Base-by-base conservation (phyloP, 92 coral and sea anemone genomes). In the Siderastrea radians region DNA sequence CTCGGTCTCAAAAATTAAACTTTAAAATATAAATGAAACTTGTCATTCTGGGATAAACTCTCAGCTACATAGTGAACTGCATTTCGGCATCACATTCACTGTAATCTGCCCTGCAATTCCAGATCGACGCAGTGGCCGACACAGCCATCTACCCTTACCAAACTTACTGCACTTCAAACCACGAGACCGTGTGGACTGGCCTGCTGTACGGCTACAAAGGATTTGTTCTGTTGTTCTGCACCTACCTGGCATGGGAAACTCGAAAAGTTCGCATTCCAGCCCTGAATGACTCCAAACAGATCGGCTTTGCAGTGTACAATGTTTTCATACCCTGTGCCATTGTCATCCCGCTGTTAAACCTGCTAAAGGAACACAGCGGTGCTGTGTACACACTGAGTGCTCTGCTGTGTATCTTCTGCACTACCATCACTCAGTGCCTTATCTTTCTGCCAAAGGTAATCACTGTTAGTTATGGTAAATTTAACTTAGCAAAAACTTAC, bases 391-490 rank as follows among this genome's bases (percentile, higher is more conserved):
- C 85, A 3, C 91, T 94, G 83, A 87, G 80, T 51, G 73, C 89
- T 9, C 44, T 94, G 59, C 91, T 94, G 45, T 92, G 95, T 78
- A 70, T 94, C 72, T 88, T 94, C 85, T 94, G 98, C 77, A 94
- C 98, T 68, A 92, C 94, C 3, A 83, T 87, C 47, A 92, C 94
- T 5, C 98, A 89, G 59, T 87, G 94, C 89, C 88, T 94, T 75
- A 94, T 94, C 89, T 94, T 94, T 78, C 51, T 92, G 44, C 98
- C 95, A 17, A 94, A 94, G 95, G 98, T 94, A 70, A 68, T 13
- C 51, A 15, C 9, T 5, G 38, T 26, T 26, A 26, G 38, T 26
- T 0, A 26, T 0, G 38, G 38, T 26, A 26, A 26, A 26, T 26
- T 26, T 26, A 26, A 26, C 38, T 26, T 26, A 26, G 38, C 38